These are phyloP conservation scores for Oceanodroma tethys DNA, from an alignment of 2,113 vertebrate species.

Conservation along the genomic window DNA sequence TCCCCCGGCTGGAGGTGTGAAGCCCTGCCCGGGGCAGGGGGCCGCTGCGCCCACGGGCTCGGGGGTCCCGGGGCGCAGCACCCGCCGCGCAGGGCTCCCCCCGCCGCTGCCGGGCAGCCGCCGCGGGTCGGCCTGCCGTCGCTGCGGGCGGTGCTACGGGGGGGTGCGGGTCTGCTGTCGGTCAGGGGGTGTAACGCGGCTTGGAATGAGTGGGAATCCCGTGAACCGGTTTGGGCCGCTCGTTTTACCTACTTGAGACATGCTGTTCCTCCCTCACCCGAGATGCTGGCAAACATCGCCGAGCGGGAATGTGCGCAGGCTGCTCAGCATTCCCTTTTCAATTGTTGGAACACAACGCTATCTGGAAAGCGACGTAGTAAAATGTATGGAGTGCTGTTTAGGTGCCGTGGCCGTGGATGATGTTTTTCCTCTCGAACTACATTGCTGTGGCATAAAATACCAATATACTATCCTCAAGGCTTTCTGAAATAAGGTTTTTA, in stretches of 20 bases:
- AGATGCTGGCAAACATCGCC: background rate
- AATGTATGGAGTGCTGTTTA: background rate
- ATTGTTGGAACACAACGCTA: accelerated
- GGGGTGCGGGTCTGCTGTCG: background rate
- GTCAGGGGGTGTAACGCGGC: background rate
- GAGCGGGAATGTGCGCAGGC: accelerated
- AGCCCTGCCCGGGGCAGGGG: background rate
- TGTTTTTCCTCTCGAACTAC: background rate
- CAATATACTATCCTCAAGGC: background rate
- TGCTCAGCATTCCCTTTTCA: accelerated
- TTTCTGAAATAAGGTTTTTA: background rate
- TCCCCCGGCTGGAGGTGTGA: accelerated
- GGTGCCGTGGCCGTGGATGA: accelerated
- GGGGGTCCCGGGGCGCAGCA: background rate
- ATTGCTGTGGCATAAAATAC: background rate
- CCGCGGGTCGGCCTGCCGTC: background rate
- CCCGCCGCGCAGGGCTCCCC: background rate
- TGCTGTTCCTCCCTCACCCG: background rate
- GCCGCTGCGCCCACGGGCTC: no score
- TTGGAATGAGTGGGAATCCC: accelerated
- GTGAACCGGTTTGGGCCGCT: background rate
- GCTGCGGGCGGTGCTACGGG: background rate
- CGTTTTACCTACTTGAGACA: accelerated
- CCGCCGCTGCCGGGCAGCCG: background rate
- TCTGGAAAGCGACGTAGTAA: background rate